Base-by-base conservation (phyloP, 2,888 invertebrate genomes). In the Nymphalis polychloros region DNA sequence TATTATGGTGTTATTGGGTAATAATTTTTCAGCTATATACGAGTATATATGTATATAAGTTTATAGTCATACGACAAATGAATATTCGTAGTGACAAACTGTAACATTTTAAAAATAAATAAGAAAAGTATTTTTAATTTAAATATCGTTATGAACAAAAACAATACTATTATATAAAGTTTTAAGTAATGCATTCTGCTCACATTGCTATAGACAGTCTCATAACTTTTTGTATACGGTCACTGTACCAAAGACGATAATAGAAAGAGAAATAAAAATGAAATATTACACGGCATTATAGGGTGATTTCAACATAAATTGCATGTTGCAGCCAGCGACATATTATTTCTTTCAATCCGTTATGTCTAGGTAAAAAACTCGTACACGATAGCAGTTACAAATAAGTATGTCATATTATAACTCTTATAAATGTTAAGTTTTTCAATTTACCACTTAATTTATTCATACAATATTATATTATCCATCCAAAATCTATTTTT, bases 261-360 rank as follows among this genome's bases (percentile, higher is more conserved):
- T 68, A 57, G 65, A 63, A 63, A 59, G 64, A 55, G 68, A 68
- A 69, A 70, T 70, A 61, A 63, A 67, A 69, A 69, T 72, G 69
- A 72, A 69, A 61, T 70, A 72, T 70, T 48, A 47, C 53, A 19
- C 46, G 60, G 59, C 31, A 65, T 69, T 70, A 69, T 64, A 61
- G 68, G 63, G 41, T 55, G 65, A 63, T 67, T 83, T 79, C 78
- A 80, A 81, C 76, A 77, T 77, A 81, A 84, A 84, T 82, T 79
- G 78, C 78, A 74, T 75, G 77, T 77, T 81, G 81, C 81, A 81
- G 77, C 76, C 79, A 79, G 81, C 78, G 78, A 67, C 59, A 64
- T 63, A 60, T 69, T 81, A 84, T 83, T 84, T 86, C 82, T 82
- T 82, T 72, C 75, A 46, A 19, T 19, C 19, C 57, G n/a, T 17